Conservation (phyloP, 1,140 invertebrate genomes). For the Adelges cooleyi region DNA sequence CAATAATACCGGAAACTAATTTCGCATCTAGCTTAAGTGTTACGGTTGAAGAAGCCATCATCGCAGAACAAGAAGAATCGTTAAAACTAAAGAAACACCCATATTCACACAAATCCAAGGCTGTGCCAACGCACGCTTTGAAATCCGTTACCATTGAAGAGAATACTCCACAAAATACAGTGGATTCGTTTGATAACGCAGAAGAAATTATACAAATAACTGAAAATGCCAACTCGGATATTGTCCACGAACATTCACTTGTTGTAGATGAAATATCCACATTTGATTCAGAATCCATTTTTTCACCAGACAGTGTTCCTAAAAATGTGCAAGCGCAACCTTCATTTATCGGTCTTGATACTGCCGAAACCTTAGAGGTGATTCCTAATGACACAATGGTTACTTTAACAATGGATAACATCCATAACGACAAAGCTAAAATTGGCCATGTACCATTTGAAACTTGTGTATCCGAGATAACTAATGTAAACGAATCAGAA, state of each 20-base stretch:
- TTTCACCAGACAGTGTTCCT: slow-evolving; percentile 30
- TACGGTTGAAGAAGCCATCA: slow-evolving; percentile 42
- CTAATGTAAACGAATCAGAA: background rate
- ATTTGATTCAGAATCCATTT: slow-evolving; percentile 39
- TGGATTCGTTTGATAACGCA: slow-evolving; percentile 40
- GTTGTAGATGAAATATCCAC: slow-evolving; percentile 40
- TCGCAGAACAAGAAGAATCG: slow-evolving; percentile 46
- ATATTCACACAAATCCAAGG: slow-evolving; percentile 44
- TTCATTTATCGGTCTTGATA: slow-evolving; percentile 35
- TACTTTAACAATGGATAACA: slow-evolving; percentile 30
- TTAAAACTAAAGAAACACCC: slow-evolving; percentile 43
- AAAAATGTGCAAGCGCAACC: slow-evolving; percentile 35
- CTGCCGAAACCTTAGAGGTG: slow-evolving; percentile 36
- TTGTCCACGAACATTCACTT: slow-evolving; percentile 41
- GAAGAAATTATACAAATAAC: slow-evolving; percentile 38
- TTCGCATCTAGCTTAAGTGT: slow-evolving; percentile 41
- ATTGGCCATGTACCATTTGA: background rate
- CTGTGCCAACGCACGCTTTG: slow-evolving; percentile 42
- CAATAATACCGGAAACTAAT: background rate
- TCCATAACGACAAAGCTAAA: background rate
- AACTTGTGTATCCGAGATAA: background rate
- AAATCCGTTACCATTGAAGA: slow-evolving; percentile 49
- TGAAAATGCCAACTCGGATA: slow-evolving; percentile 35
- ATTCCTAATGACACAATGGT: slow-evolving; percentile 31
- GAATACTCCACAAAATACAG: slow-evolving; percentile 42